phyloP scores from a whole-genome alignment of 2,888 invertebrate species.

The Saturnia japonica region DNA sequence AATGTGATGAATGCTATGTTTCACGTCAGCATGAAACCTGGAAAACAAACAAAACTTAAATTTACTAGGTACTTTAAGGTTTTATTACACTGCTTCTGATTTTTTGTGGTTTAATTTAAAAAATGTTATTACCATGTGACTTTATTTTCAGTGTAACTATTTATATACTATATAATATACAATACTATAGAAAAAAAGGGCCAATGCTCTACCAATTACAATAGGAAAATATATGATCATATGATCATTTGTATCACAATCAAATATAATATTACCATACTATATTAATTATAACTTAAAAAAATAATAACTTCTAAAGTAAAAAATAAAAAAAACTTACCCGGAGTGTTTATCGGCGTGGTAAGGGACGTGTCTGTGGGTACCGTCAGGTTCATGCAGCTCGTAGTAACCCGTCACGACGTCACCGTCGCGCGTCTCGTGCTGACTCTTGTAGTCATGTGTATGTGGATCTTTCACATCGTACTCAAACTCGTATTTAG shows the following conservation, averaged over 20 bases:
- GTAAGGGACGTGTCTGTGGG: constrained; percentile 53
- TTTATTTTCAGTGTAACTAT: too few relatives aligned
- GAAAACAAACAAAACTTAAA: constrained; percentile 13
- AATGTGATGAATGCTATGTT: constrained; percentile 44
- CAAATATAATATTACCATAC: too few relatives aligned
- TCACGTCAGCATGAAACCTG: constrained; percentile 49
- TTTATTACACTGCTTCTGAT: background rate
- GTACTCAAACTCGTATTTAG: constrained; percentile 71
- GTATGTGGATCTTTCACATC: constrained; percentile 75
- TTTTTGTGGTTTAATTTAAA: too few relatives aligned
- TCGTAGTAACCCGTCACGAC: constrained; percentile 70
- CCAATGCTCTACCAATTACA: background rate
- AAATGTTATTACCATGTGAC: too few relatives aligned
- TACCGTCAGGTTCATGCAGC: constrained; percentile 49
- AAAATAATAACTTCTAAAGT: background rate
- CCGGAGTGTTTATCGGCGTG: constrained; percentile 34
- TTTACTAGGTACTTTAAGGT: too few relatives aligned
- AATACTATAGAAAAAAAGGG: too few relatives aligned
- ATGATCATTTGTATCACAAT: background rate
- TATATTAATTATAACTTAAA: too few relatives aligned
- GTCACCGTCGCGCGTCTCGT: constrained; percentile 77
- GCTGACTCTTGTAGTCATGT: constrained; percentile 75
- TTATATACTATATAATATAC: too few relatives aligned
- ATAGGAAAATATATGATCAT: background rate
- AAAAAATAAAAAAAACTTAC: constrained; percentile 19